Evolutionary conservation across 2,797 vertebrate genomes (phyloP).

Genomic region (Podarcis siculus): DNA sequence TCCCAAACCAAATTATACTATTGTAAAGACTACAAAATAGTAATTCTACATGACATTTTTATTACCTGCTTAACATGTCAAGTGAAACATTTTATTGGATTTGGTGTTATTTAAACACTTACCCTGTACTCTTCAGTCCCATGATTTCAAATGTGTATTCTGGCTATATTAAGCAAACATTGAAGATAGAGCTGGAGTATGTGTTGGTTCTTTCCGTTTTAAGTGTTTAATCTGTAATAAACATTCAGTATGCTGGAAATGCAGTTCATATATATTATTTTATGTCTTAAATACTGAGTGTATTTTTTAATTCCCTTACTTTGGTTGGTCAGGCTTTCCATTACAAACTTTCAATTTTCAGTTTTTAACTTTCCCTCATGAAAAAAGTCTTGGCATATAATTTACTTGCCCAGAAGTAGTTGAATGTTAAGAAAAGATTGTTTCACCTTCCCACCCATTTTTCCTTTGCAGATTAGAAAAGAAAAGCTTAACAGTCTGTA

Average conservation of each 20-base stretch:
- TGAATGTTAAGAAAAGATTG: conserved; percentile 57
- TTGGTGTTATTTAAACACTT: conserved; percentile 78
- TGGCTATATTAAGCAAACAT: conserved; percentile 73
- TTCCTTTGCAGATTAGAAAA: conserved; percentile 32
- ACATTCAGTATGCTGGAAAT: conserved; percentile 68
- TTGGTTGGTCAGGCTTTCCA: conserved; percentile 75
- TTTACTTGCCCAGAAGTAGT: conserved; percentile 54
- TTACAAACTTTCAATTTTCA: conserved; percentile 73
- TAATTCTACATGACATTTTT: conserved; percentile 74
- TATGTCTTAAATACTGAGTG: conserved; percentile 70
- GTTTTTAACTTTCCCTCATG: conserved; percentile 64
- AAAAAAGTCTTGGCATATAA: conserved; percentile 68
- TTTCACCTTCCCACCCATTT: conserved; percentile 8
- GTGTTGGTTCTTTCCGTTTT: conserved; percentile 68
- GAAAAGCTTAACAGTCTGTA: background rate
- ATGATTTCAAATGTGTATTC: conserved; percentile 68
- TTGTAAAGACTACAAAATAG: conserved; percentile 43
- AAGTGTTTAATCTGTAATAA: conserved; percentile 77
- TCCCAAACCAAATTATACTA: conserved; percentile 61
- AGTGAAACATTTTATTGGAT: conserved; percentile 76
- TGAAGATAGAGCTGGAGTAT: conserved; percentile 68
- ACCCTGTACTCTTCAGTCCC: conserved; percentile 66
- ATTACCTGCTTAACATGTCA: conserved; percentile 72
- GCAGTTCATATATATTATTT: conserved; percentile 54
- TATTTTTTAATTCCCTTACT: conserved; percentile 65